phyloP scores from a whole-genome alignment of 2,888 invertebrate genomes.

The Abrostola triplasia region DNA sequence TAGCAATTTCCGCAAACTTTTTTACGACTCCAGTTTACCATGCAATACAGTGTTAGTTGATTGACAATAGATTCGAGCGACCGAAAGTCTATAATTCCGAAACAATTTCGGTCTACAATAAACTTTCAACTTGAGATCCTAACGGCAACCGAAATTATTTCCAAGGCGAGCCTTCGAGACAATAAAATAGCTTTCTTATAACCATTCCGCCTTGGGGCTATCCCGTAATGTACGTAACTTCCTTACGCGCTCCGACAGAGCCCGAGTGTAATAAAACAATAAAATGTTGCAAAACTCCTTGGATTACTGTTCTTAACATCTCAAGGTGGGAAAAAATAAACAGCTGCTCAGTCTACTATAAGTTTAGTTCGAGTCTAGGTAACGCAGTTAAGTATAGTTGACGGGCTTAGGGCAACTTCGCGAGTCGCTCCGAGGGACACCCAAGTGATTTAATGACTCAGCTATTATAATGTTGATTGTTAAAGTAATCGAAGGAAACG shows the following conservation, averaged over 20 bases:
- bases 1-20: conserved; percentile 48
- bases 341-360: conserved; percentile 56
- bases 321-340: conserved; percentile 56
- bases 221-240: conserved; percentile 67
- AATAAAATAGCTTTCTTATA: conserved; percentile 80
- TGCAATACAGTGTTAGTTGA: conserved; percentile 49
- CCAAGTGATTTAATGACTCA: conserved; percentile 56
- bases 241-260: conserved; percentile 66
- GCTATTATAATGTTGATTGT: conserved; percentile 57
- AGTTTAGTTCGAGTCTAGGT: conserved; percentile 50
- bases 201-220: conserved; percentile 69
- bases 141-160: conserved; percentile 76
- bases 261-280: conserved; percentile 74
- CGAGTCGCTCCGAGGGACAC: conserved; percentile 55
- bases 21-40: conserved; percentile 34
- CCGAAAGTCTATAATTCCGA: conserved; percentile 63
- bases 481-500: conserved; percentile 51
- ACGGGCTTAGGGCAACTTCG: conserved; percentile 43
- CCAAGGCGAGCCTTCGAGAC: conserved; percentile 69
- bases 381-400: conserved; percentile 60
- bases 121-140: conserved; percentile 71
- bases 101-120: conserved; percentile 70
- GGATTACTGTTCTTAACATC: conserved; percentile 69
- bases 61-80: conserved; percentile 64
- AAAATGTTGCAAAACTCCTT: conserved; percentile 72